phyloP scores from a whole-genome alignment of 2,797 vertebrate species.

The Amniataba percoides region DNA sequence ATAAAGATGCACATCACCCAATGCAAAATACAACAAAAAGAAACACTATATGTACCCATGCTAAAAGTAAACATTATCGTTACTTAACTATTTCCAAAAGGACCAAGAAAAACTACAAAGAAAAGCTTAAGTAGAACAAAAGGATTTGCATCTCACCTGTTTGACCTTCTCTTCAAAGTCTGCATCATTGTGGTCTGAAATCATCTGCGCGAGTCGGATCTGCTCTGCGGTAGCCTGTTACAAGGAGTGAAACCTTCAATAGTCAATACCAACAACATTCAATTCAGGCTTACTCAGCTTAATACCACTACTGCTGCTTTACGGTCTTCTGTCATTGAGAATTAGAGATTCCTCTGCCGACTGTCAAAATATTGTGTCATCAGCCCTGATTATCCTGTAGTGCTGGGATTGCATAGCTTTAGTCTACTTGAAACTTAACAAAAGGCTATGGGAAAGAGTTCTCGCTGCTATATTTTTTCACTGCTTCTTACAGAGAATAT shows the following conservation, averaged over 20 bases:
- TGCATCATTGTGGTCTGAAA: constrained; percentile 98
- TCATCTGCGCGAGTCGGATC: constrained; percentile 99
- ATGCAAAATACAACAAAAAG: not conserved
- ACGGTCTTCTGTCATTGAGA: not conserved
- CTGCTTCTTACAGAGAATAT: not conserved
- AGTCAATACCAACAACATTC: not conserved
- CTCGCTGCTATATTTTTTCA: not conserved
- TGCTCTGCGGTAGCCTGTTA: constrained; percentile 97
- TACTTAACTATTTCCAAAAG: not conserved
- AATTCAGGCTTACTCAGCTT: not conserved
- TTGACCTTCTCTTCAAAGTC: constrained; percentile 99
- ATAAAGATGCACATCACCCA: not conserved
- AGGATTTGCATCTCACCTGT: constrained; percentile 86
- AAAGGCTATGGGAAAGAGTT: not conserved
- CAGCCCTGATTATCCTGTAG: not conserved
- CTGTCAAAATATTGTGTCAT: not conserved
- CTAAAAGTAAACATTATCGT: not conserved
- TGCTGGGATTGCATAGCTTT: not conserved
- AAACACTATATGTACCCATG: not conserved
- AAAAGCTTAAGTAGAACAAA: constrained; percentile 11
- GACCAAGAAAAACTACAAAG: not conserved
- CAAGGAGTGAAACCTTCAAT: constrained; percentile 13
- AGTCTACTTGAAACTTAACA: not conserved
- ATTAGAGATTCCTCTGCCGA: not conserved
- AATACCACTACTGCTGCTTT: not conserved